phyloP scores from a whole-genome alignment of 2,888 invertebrate genomes.

The Rhyacophila evoluta region DNA sequence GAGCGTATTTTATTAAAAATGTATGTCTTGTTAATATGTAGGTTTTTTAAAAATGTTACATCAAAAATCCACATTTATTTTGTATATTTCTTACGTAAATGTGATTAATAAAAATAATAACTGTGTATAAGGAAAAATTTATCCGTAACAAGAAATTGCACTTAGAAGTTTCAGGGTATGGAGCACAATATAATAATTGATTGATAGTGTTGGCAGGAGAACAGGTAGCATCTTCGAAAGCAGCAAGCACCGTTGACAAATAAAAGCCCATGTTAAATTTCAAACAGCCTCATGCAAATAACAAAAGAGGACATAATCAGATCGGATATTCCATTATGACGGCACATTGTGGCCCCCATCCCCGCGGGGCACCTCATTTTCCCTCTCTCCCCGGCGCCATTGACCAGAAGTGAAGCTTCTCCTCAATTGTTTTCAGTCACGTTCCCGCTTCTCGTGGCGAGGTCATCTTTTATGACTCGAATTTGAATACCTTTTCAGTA shows the following conservation, averaged over 20 bases:
- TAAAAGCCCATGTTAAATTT: slow-evolving; percentile 41
- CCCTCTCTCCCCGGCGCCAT: slow-evolving; percentile 28
- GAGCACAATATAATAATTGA: not conserved
- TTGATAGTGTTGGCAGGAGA: not conserved
- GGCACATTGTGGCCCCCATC: slow-evolving; percentile 49
- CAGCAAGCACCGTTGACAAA: slow-evolving; percentile 43
- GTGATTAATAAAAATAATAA: too few species aligned
- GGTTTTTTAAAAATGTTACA: too few species aligned
- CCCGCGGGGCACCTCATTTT: slow-evolving; percentile 54
- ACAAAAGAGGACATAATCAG: slow-evolving; percentile 55
- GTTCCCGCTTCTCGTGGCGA: slow-evolving; percentile 56
- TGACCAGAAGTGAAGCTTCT: slow-evolving; percentile 45
- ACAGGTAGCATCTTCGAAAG: slow-evolving; percentile 16
- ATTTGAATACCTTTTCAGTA: slow-evolving; percentile 55
- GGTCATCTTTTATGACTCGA: slow-evolving; percentile 55
- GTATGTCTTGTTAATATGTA: too few species aligned
- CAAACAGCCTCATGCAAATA: slow-evolving; percentile 52
- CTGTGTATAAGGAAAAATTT: not conserved
- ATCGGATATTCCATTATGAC: slow-evolving; percentile 55
- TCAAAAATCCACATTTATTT: too few species aligned
- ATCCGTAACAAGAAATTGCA: not conserved
- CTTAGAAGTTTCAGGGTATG: not conserved
- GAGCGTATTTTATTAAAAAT: too few species aligned
- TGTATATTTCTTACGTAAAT: too few species aligned
- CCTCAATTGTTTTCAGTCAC: slow-evolving; percentile 55